Base-by-base conservation (phyloP, 2,113 vertebrate species). In the Tyto alba region DNA sequence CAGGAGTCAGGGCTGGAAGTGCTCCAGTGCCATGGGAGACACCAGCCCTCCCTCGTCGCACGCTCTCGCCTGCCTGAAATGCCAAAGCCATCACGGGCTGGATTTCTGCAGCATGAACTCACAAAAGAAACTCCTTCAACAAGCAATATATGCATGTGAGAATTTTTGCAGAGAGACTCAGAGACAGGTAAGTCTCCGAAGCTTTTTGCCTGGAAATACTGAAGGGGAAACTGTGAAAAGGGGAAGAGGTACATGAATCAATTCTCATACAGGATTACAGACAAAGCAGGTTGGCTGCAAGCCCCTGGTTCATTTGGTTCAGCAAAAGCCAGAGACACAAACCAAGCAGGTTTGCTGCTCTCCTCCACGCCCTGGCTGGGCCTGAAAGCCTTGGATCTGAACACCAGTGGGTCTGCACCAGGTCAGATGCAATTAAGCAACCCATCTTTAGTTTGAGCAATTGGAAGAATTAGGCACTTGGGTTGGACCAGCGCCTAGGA, bases 381-480 rank as follows among this genome's bases (percentile, higher is more conserved):
- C 13, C 81, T 3, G 1, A 38, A 16, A 57, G 26, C 43, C 52
- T 36, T 0, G 0, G 32, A 18, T 26, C 19, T 34, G 34, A 43
- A 7, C 62, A 23, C 6, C 25, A 6, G 9, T 1, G 43, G 69
- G 30, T 56, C 63, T 52, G 81, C 66, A 74, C 27, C 47, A 45
- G n/a, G 36, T 1, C 27, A 81, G 60, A 59, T 25, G 20, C 93
- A 80, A 10, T 3, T 3, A 4, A 45, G 10, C 18, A 41, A 2
- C 45, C 11, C 47, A 19, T 40, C 29, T 69, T 50, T 13, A 25
- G 48, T 13, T 21, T 11, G 47, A 79, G 89, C n/a, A 45, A 15
- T 2, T n/a, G 53, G n/a, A 22, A 8, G 21, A 29, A 59, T 1
- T 3, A 34, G 17, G 47, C 5, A 0, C 32, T 71, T 10, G 32